Conservation (phyloP, 2,888 invertebrate species). For the Neocrepidodera transversa region DNA sequence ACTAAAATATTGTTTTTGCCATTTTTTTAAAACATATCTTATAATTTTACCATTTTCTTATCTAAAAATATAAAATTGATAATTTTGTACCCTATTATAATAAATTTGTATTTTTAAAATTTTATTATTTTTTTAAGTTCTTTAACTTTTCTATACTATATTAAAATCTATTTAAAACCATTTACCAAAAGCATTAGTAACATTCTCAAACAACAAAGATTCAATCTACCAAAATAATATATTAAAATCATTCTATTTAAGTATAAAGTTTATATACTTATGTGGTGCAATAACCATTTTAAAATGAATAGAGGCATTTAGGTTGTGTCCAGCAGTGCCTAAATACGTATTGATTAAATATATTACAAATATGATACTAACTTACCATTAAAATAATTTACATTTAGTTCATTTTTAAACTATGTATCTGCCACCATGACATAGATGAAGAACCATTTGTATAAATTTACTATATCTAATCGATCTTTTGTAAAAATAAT, state of each 20-base stretch:
- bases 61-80: too few species aligned
- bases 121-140: neutral
- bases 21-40: too few species aligned
- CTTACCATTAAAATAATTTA: conserved; percentile 25
- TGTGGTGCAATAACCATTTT: conserved; percentile 9
- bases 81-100: too few species aligned
- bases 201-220: neutral
- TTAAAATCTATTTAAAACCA: too few species aligned
- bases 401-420: neutral
- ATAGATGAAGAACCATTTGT: too few species aligned
- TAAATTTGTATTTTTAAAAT: neutral
- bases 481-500: too few species aligned
- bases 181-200: neutral
- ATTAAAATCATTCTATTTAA: too few species aligned
- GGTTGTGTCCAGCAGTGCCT: conserved; percentile 25
- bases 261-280: conserved; percentile 5
- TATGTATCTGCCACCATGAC: neutral
- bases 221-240: conserved; percentile 1
- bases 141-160: neutral
- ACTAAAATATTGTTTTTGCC: too few species aligned
- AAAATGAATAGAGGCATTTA: conserved; percentile 5
- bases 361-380: conserved; percentile 15
- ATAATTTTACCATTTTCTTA: too few species aligned
- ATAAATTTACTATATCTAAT: too few species aligned
- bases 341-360: conserved; percentile 22